A percentile compares a stretch with the other conserved stretches of the same genome.
Conservation (phyloP, 2,113 vertebrate species). For the Athene noctua region DNA sequence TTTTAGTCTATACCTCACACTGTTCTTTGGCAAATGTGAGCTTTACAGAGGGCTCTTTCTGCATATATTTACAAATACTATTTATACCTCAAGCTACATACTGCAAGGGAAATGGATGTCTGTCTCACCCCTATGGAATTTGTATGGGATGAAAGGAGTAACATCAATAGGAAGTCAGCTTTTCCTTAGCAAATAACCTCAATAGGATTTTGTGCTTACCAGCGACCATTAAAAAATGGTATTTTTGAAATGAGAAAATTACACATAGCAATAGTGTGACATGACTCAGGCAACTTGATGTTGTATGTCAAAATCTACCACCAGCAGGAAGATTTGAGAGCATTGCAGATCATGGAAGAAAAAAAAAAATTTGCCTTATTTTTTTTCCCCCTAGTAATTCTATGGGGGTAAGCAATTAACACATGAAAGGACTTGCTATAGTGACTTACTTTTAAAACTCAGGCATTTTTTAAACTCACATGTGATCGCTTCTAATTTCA, state of each 20-base stretch:
- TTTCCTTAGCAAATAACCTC: background rate
- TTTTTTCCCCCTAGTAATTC: background rate
- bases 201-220: background rate
- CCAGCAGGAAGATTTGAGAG: background rate
- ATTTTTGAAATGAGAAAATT: slow-evolving; percentile 28
- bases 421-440: background rate
- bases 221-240: background rate
- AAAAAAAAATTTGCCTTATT: background rate
- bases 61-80: background rate
- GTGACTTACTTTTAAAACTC: background rate
- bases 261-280: background rate
- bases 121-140: background rate
- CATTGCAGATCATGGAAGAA: background rate
- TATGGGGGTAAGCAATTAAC: background rate
- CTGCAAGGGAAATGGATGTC: background rate
- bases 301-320: background rate
- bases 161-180: background rate
- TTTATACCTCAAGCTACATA: background rate
- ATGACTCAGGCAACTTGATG: background rate
- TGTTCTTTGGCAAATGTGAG: background rate
- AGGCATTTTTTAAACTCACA: background rate
- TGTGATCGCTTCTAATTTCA: background rate
- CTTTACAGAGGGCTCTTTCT: background rate
- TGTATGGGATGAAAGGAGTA: background rate
- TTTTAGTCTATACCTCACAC: background rate